Conservation (phyloP, 2,888 invertebrate species). For the Carabus problematicus region DNA sequence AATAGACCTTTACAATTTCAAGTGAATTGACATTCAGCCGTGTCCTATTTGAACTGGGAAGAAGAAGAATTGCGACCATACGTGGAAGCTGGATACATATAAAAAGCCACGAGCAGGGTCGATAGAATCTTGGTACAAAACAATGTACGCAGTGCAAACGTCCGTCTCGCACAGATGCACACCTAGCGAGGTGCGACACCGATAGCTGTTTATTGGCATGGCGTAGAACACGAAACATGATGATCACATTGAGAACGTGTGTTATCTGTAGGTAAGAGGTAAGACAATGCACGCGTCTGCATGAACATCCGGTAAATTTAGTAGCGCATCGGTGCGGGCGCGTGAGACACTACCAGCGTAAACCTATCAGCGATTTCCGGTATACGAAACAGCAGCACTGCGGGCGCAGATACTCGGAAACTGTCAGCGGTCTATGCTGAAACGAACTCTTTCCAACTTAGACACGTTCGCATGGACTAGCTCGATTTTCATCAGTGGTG, state of each 20-base stretch:
- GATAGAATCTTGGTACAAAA: slow-evolving; percentile 11
- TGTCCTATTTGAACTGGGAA: background rate
- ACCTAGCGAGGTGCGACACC: slow-evolving; percentile 1
- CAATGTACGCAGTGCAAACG: no score
- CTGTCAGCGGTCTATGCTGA: no score
- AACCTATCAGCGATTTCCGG: slow-evolving; percentile 32
- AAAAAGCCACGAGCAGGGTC: background rate
- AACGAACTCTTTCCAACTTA: no score
- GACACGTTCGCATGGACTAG: no score
- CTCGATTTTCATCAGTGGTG: no score
- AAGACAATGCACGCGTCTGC: slow-evolving; percentile 33
- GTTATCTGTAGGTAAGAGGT: slow-evolving; percentile 17
- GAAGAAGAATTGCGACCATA: slow-evolving; percentile 1
- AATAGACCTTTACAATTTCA: background rate
- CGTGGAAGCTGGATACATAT: background rate
- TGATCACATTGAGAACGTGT: slow-evolving; percentile 25
- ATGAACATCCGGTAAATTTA: slow-evolving; percentile 26
- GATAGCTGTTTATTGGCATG: slow-evolving; percentile 10
- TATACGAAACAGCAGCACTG: slow-evolving; percentile 2
- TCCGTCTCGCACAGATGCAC: slow-evolving; percentile 14
- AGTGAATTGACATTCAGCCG: no score
- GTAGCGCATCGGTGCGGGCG: background rate
- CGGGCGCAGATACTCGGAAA: background rate
- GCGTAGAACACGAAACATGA: background rate
- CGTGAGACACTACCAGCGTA: slow-evolving; percentile 1